These are phyloP conservation scores for Cavia aperea DNA, from an alignment of 2,113 vertebrate species.

Conservation along the genomic window DNA sequence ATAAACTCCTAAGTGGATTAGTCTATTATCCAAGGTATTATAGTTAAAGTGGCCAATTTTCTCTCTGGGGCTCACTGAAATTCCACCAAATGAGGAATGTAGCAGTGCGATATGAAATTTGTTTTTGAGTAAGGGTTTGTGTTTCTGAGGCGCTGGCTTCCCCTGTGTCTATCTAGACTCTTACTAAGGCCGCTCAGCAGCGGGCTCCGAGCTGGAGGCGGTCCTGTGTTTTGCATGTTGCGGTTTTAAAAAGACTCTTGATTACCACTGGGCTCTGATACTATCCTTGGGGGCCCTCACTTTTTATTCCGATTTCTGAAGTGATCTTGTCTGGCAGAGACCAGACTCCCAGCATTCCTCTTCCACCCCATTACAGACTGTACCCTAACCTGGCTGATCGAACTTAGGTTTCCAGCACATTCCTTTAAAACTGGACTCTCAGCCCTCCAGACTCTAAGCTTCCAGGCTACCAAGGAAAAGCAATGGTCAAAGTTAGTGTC, in stretches of 20 bases:
- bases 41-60: conserved; percentile 57
- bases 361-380: not conserved
- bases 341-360: not conserved
- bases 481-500: not conserved
- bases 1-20: conserved; percentile 53
- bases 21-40: conserved; percentile 51
- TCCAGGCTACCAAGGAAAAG: not conserved
- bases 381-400: not conserved
- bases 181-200: not conserved
- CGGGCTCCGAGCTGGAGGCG: not conserved
- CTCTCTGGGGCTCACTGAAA: conserved; percentile 47
- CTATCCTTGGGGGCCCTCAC: not conserved
- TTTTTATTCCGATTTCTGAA: not conserved
- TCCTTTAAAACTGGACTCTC: not conserved
- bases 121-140: conserved; percentile 15
- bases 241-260: not conserved
- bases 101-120: conserved; percentile 48
- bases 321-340: not conserved
- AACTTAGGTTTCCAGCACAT: fast-evolving
- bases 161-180: not conserved
- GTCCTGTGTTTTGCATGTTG: not conserved
- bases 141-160: not conserved
- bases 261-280: not conserved
- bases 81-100: conserved; percentile 44
- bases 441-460: not conserved